Base-by-base conservation (phyloP, 1,140 invertebrate species). In the Coenobita brevimanus region DNA sequence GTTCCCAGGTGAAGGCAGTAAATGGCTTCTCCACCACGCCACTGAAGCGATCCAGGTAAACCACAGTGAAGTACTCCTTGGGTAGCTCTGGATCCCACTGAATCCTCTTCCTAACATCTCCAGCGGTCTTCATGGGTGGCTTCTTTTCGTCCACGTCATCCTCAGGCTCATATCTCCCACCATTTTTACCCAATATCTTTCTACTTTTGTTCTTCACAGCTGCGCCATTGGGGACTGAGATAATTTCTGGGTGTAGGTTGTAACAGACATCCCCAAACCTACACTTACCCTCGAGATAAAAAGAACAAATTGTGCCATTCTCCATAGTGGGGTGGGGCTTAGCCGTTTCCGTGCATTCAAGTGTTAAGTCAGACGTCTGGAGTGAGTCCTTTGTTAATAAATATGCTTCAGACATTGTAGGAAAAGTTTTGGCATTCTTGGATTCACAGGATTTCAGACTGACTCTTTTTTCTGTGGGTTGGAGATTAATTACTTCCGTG, bases 61-160 rank as follows among this genome's bases (percentile, higher is more conserved):
- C 93, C 43, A 94, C 92, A 8, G 91, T 90, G 88, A 94, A 94
- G 60, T 93, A 91, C 62, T 93, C 92, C 46, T 91, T 86, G 15
- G 91, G 90, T 43, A 94, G 89, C 38, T 91, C 89, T 2, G 91
- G 89, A 91, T 94, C 94, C 94, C 94, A 94, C 46, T 92, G 88
- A 76, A 94, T 93, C 69, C 94, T 89, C 46, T 93, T 92, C 27
- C 94, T 93, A 10, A 94, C 94, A 91, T 94, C 94, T 2, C 91
- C 91, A 4, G 94, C 93, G 54, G 94, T 94, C 91, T 93, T 93
- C 93, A 94, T 94, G 0, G 93, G 91, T n/a, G 88, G 90, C 64
- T 91, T 92, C 69, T 92, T 92, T 36, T 24, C 15, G 0, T 83
- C 64, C 38, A 27, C 43, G 10, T 38, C 41, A 27, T 73, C 82